A percentile compares a stretch with the other conserved stretches of the same genome.
These are phyloP conservation scores for Anniella stebbinsi DNA, from an alignment of 2,797 vertebrate genomes.

Conservation along the genomic window DNA sequence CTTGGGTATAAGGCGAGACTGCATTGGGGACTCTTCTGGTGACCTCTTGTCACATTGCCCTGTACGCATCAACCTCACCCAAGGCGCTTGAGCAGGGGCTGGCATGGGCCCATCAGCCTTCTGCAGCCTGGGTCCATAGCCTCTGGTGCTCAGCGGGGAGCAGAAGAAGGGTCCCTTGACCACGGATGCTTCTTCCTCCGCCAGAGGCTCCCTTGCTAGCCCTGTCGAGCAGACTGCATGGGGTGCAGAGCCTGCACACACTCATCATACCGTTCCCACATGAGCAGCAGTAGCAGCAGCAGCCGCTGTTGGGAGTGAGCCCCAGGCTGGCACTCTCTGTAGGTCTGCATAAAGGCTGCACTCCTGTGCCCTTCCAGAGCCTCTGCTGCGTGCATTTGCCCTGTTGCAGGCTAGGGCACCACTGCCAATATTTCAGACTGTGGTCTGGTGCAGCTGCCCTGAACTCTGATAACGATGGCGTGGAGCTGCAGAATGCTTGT, in stretches of 20 bases:
- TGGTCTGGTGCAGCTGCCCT: background rate
- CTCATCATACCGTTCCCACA: background rate
- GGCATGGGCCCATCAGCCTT: background rate
- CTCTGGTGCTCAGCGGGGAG: background rate
- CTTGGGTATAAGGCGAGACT: background rate
- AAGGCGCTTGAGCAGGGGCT: background rate
- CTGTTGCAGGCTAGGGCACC: background rate
- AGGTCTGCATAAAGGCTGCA: background rate
- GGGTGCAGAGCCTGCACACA: too few relatives aligned
- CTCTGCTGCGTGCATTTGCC: background rate
- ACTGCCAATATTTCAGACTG: background rate
- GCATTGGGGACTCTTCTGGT: background rate
- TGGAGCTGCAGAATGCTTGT: too few relatives aligned
- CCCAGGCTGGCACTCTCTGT: background rate
- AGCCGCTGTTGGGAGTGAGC: background rate
- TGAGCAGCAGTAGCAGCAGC: background rate
- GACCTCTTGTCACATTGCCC: too few relatives aligned
- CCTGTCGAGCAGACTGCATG: background rate
- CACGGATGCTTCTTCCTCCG: too few relatives aligned
- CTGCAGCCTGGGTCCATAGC: background rate
- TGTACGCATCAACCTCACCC: background rate
- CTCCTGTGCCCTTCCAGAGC: background rate
- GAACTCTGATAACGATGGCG: background rate
- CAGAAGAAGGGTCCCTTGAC: too few relatives aligned
- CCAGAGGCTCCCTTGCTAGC: background rate